Base-by-base conservation (phyloP, 2,113 vertebrate species). In the Suricata suricatta region DNA sequence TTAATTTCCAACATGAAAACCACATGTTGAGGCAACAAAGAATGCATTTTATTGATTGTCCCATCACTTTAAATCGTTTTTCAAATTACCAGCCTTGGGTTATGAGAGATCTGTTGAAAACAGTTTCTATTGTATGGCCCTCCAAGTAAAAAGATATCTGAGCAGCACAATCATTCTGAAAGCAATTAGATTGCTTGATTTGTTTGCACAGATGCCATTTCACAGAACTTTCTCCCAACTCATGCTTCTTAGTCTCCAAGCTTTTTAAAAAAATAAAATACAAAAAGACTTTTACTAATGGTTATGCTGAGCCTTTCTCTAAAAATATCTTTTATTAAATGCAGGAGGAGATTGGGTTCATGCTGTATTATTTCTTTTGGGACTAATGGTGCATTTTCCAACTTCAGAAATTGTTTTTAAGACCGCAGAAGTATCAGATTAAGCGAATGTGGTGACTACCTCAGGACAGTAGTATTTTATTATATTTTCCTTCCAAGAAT, bases 291-390 rank as follows among this genome's bases (percentile, higher is more conserved):
- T 93, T 91, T 89, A 89, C 72, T 93, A 95, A 97, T 94, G 88
- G 81, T 91, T 94, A 35, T 86, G 2, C 89, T 88, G 83, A 91
- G 68, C 88, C 96, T 97, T 89, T 93, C 90, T 97, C 97, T 97
- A 95, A 98, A 98, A 98, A 97, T 98, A 97, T 84, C 50, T 96
- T 96, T 97, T 98, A 98, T 92, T 97, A 97, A 98, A 95, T 96
- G 21, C 90, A 97, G 72, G 44, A 95, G 68, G 81, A 97, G 96
- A 97, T 83, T 94, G 31, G 87, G 44, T 81, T 98, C 54, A 91
- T 97, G 90, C 87, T 93, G n/a, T 91, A 68, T 95, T 94, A 90
- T 97, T 98, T 96, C 88, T 98, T 90, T 98, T 82, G 95, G 97
- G 97, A 97, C 76, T 94, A 97, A 80, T 96, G 90, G 83, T 91